phyloP scores from a whole-genome alignment of 2,113 vertebrate species.

The Macrotis lagotis region DNA sequence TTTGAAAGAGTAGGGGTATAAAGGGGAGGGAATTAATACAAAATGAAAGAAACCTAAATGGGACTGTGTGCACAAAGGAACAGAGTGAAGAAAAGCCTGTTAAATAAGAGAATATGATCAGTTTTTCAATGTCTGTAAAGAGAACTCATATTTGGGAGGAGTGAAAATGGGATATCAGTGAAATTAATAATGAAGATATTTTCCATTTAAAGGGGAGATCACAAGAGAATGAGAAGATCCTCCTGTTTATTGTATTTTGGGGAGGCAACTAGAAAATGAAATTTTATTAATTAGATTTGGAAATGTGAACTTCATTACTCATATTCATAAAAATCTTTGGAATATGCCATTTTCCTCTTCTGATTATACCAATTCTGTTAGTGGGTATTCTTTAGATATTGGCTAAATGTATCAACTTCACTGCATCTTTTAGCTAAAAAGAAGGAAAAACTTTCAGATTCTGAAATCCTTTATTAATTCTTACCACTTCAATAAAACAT shows the following conservation, averaged over 20 bases:
- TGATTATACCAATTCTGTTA: background rate
- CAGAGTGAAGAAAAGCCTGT: background rate
- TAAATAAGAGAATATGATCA: background rate
- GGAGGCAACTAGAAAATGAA: background rate
- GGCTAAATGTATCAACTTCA: too few relatives aligned
- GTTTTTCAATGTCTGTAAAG: background rate
- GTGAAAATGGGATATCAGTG: background rate
- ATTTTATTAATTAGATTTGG: background rate
- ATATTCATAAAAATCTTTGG: background rate
- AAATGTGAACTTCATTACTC: background rate
- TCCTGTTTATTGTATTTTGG: background rate
- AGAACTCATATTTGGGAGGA: background rate
- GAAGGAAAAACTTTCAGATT: too few relatives aligned
- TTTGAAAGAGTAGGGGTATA: background rate
- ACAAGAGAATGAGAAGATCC: background rate
- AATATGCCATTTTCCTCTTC: background rate
- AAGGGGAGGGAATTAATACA: background rate
- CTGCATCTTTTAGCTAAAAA: too few relatives aligned
- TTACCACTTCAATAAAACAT: too few relatives aligned
- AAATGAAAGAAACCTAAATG: background rate
- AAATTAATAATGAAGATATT: background rate
- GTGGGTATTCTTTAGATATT: too few relatives aligned
- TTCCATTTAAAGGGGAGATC: background rate
- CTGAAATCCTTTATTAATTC: too few relatives aligned
- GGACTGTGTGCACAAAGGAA: background rate